These are phyloP conservation scores for Neoarius graeffei DNA, from an alignment of 2,113 vertebrate genomes.

Conservation along the genomic window DNA sequence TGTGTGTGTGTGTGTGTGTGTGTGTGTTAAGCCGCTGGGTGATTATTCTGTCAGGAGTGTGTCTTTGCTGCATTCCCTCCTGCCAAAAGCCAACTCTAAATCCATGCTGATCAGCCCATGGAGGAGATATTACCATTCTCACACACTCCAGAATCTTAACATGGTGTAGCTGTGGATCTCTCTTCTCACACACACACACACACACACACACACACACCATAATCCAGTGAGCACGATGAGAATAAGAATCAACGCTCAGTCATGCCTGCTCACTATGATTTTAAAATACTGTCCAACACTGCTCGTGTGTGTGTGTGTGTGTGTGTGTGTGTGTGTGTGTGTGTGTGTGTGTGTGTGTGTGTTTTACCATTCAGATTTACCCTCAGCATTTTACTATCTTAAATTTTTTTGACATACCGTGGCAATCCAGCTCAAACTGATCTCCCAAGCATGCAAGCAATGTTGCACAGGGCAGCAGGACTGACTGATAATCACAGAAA, in stretches of 20 bases:
- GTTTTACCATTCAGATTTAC: not conserved
- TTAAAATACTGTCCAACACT: conserved; percentile 68
- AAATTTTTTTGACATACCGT: conserved; percentile 20
- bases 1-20: conserved; percentile 34
- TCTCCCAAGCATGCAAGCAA: not conserved
- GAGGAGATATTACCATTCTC: conserved; percentile 76
- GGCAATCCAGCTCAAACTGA: conserved; percentile 13
- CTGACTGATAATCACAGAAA: conserved; percentile 10
- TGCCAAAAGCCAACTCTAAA: conserved; percentile 78
- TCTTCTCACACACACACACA: not conserved
- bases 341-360: conserved; percentile 6
- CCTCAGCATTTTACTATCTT: conserved; percentile 26
- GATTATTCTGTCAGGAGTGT: conserved; percentile 79
- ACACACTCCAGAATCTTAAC: conserved; percentile 71
- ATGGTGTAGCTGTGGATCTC: conserved; percentile 67
- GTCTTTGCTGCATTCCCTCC: conserved; percentile 68
- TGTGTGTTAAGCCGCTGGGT: conserved; percentile 70
- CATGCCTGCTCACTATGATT: conserved; percentile 78
- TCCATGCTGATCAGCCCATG: conserved; percentile 78
- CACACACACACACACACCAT: conserved; percentile 61
- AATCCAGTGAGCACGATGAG: conserved; percentile 66
- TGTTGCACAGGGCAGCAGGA: not conserved
- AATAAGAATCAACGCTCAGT: conserved; percentile 79
- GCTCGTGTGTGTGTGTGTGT: conserved; percentile 10
- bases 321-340: conserved; percentile 14